Conservation (phyloP, 2,113 vertebrate genomes). For the Salvelinus namaycush region DNA sequence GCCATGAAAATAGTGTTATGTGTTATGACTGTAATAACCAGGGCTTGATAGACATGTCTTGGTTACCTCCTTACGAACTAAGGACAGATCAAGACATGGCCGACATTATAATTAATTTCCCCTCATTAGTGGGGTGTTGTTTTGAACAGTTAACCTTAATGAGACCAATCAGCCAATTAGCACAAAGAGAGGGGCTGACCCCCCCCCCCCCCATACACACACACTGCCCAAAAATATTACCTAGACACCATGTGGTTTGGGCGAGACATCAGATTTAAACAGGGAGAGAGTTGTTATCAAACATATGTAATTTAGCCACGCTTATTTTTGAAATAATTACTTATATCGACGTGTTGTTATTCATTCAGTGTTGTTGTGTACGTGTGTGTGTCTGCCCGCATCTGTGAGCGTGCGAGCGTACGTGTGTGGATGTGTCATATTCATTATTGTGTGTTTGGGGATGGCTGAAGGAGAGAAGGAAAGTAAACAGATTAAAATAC, state of each 20-base stretch:
- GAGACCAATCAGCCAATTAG: constrained; percentile 65
- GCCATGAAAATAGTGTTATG: too few relatives aligned
- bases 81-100: too few relatives aligned
- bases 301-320: constrained; percentile 43
- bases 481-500: constrained; percentile 23
- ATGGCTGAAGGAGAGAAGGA: constrained; percentile 29
- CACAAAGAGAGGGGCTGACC: constrained; percentile 24
- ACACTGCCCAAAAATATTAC: constrained; percentile 39
- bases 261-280: constrained; percentile 58
- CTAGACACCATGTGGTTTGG: constrained; percentile 41
- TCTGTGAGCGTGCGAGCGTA: constrained; percentile 11
- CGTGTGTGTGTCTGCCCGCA: background rate
- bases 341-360: constrained; percentile 44
- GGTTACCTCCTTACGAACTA: too few relatives aligned
- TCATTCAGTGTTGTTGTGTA: background rate
- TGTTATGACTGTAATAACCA: too few relatives aligned
- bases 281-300: constrained; percentile 36
- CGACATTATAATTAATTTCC: too few relatives aligned
- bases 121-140: background rate
- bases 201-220: constrained; percentile 32
- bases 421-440: background rate
- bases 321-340: constrained; percentile 36
- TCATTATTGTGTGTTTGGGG: constrained; percentile 22
- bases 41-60: too few relatives aligned
- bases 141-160: constrained; percentile 61